Evolutionary conservation across 2,888 invertebrate species (phyloP).

Genomic region (Schizotus pectinicornis): DNA sequence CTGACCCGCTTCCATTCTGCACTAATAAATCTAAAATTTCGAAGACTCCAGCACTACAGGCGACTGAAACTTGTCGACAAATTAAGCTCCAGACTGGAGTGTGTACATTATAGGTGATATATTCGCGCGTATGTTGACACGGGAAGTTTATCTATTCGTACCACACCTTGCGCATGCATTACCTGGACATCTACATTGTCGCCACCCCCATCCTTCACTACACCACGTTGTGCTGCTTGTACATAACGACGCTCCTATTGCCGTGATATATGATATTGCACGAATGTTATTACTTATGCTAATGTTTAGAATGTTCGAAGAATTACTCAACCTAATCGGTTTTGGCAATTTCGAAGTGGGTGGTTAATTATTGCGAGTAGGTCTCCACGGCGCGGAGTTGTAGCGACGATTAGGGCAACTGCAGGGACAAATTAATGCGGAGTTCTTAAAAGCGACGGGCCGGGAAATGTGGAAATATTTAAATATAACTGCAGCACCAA

Average conservation of each 20-base stretch:
- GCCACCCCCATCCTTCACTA: constrained; percentile 27
- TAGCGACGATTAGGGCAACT: no score
- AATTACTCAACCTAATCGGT: constrained; percentile 16
- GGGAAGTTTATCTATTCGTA: constrained; percentile 41
- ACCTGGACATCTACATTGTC: constrained; percentile 33
- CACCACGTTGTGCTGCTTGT: constrained; percentile 11
- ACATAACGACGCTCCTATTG: constrained; percentile 12
- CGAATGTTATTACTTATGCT: constrained; percentile 14
- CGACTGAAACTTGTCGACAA: constrained; percentile 11
- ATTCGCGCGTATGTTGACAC: constrained; percentile 35
- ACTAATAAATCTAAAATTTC: constrained; percentile 27
- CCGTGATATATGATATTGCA: constrained; percentile 17
- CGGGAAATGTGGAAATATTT: no score
- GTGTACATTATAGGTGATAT: constrained; percentile 26
- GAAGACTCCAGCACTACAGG: constrained; percentile 1
- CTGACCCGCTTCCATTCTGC: constrained; percentile 27
- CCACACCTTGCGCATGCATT: constrained; percentile 42
- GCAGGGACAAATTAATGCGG: no score
- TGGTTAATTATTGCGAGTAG: constrained; percentile 5
- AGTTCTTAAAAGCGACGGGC: no score
- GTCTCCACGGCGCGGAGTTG: no score
- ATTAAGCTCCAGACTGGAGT: constrained; percentile 19
- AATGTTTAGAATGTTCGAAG: constrained; percentile 10
- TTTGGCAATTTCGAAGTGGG: no score
- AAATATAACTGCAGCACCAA: no score